Conservation (phyloP, 2,797 vertebrate genomes). For the Salmo trutta region DNA sequence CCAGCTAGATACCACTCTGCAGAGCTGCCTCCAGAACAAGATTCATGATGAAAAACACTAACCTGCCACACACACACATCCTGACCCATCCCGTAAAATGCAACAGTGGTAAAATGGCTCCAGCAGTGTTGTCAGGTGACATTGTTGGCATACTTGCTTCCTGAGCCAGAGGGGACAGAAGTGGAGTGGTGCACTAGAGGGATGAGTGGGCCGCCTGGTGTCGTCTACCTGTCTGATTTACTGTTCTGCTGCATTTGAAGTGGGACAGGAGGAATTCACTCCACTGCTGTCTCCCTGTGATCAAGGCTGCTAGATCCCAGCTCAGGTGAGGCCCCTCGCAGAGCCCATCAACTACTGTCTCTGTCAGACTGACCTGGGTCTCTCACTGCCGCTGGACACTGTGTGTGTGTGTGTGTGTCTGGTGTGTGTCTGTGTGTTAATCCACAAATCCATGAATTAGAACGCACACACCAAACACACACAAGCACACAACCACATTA, state of each 20-base stretch:
- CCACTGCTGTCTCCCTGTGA: slow-evolving; percentile 87
- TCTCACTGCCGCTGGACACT: slow-evolving; percentile 54
- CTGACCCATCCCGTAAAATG: slow-evolving; percentile 31
- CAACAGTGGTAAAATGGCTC: slow-evolving; percentile 54
- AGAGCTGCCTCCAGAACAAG: too few relatives aligned
- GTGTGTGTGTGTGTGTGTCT: not conserved
- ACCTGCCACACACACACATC: not conserved
- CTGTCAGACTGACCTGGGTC: not conserved
- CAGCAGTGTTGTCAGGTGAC: slow-evolving; percentile 76
- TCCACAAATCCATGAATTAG: not conserved
- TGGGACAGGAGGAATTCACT: slow-evolving; percentile 92
- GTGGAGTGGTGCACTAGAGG: slow-evolving; percentile 70
- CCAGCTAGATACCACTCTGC: too few relatives aligned
- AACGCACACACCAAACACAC: too few relatives aligned
- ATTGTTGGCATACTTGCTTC: slow-evolving; percentile 79
- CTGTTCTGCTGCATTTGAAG: slow-evolving; percentile 87
- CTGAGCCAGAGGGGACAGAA: slow-evolving; percentile 67
- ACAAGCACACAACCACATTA: not conserved
- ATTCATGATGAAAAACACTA: too few relatives aligned
- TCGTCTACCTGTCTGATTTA: slow-evolving; percentile 89
- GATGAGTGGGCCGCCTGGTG: slow-evolving; percentile 82
- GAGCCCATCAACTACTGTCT: slow-evolving; percentile 68
- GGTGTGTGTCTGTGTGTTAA: too few relatives aligned
- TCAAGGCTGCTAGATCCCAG: slow-evolving; percentile 81
- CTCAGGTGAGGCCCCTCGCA: slow-evolving; percentile 80